Evolutionary conservation across 2,797 vertebrate genomes (phyloP).

Genomic region (Danio kyathit): DNA sequence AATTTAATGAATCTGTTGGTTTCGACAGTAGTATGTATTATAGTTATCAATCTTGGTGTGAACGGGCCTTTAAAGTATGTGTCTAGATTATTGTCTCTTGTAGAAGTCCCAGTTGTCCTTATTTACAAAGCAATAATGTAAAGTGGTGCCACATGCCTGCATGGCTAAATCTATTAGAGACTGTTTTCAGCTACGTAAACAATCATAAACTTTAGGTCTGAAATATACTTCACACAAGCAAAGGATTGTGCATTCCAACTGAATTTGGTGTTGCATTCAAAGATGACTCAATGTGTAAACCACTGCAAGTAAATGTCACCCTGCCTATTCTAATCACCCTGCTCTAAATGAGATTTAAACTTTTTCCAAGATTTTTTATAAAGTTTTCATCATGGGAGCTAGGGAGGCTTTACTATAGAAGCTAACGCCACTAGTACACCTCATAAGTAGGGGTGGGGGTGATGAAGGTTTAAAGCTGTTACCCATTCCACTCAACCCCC

Average conservation of each 20-base stretch:
- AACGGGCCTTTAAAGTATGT: not conserved
- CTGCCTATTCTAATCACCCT: too few relatives aligned
- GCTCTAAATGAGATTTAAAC: too few relatives aligned
- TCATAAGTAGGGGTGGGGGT: too few relatives aligned
- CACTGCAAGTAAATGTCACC: not conserved
- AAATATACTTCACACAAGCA: not conserved
- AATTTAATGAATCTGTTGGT: too few relatives aligned
- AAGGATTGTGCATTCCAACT: not conserved
- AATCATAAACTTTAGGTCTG: not conserved
- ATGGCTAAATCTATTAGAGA: constrained; percentile 9
- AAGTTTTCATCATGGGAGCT: too few relatives aligned
- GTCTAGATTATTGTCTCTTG: constrained; percentile 13
- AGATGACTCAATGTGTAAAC: not conserved
- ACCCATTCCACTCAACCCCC: too few relatives aligned
- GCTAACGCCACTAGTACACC: too few relatives aligned
- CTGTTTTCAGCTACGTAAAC: not conserved
- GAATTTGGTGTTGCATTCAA: not conserved
- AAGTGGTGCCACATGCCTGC: constrained; percentile 6
- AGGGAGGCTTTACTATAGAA: too few relatives aligned
- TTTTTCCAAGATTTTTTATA: too few relatives aligned
- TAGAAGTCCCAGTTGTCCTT: constrained; percentile 13
- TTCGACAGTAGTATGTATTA: too few relatives aligned
- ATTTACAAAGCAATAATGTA: constrained; percentile 50
- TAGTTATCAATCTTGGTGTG: too few relatives aligned
- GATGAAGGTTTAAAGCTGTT: too few relatives aligned